These are phyloP conservation scores for Lepidurus apus DNA, from an alignment of 1,140 invertebrate species.

Conservation along the genomic window DNA sequence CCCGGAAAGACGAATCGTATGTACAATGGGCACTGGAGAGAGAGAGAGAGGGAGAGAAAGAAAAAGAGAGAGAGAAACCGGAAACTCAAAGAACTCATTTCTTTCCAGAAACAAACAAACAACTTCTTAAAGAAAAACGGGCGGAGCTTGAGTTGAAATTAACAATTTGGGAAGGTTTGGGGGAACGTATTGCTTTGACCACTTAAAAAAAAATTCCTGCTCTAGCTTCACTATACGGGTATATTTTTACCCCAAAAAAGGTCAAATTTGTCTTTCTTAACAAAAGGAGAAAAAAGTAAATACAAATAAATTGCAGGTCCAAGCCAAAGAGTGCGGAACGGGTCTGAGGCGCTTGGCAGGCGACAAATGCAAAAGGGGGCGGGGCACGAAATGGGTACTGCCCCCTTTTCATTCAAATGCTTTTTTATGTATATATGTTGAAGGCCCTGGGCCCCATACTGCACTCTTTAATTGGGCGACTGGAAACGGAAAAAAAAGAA, in stretches of 20 bases:
- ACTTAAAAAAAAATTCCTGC: background rate
- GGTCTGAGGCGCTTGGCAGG: slow-evolving; percentile 12
- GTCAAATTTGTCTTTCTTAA: background rate
- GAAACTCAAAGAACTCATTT: background rate
- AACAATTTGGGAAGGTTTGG: background rate
- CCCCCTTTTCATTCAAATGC: background rate
- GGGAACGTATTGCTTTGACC: slow-evolving; percentile 1
- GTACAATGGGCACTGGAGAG: background rate
- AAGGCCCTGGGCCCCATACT: slow-evolving; percentile 14
- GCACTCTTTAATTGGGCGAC: background rate
- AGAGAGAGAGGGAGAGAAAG: background rate
- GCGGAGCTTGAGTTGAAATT: background rate
- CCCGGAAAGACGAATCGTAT: slow-evolving; percentile 1
- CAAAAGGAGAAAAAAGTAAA: background rate
- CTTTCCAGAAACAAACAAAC: background rate
- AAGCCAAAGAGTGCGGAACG: slow-evolving; percentile 20
- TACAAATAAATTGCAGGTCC: background rate
- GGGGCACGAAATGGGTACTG: background rate
- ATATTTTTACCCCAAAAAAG: background rate
- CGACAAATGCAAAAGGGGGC: slow-evolving; percentile 2
- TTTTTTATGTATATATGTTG: background rate
- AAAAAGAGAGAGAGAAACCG: background rate
- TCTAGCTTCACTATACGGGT: background rate
- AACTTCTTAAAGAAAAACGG: background rate
- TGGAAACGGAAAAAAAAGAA: background rate